A percentile compares a stretch with the other conserved stretches of the same genome.
Conservation (phyloP, 1,140 invertebrate genomes). For the Goniozus legneri region DNA sequence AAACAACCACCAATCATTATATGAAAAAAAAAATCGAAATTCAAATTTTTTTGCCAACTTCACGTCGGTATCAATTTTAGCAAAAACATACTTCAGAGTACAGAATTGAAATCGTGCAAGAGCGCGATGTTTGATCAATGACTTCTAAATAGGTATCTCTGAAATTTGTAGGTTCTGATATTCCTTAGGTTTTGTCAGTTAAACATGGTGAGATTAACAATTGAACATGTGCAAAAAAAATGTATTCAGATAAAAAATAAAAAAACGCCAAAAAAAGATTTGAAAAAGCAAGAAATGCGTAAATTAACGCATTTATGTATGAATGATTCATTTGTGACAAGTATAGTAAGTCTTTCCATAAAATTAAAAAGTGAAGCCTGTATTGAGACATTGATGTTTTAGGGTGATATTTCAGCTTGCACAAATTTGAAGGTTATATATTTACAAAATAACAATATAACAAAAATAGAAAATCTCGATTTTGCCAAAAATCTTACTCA, state of each 20-base stretch:
- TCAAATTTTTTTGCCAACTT: too few relatives aligned
- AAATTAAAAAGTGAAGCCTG: conserved; percentile 3
- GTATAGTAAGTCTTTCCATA: conserved; percentile 48
- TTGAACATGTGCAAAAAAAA: conserved; percentile 29
- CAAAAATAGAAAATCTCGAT: conserved; percentile 61
- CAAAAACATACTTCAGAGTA: too few relatives aligned
- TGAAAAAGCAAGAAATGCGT: conserved; percentile 29
- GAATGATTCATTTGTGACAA: conserved; percentile 51
- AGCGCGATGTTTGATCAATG: conserved; percentile 1
- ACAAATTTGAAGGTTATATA: conserved; percentile 61
- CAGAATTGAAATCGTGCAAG: too few relatives aligned
- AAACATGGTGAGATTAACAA: conserved; percentile 34
- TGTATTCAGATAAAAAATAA: conserved; percentile 26
- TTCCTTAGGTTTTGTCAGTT: too few relatives aligned
- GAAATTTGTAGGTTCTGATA: conserved; percentile 1
- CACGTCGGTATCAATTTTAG: too few relatives aligned
- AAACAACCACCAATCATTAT: background rate
- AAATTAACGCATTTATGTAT: conserved; percentile 55
- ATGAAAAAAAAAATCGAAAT: background rate
- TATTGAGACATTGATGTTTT: conserved; percentile 20
- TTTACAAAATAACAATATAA: conserved; percentile 62
- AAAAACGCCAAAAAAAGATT: conserved; percentile 32
- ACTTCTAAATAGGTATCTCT: background rate
- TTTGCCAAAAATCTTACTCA: conserved; percentile 59
- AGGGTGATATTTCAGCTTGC: conserved; percentile 55